Evolutionary conservation across 2,888 invertebrate genomes (phyloP).

Genomic region (Plebejus anna): DNA sequence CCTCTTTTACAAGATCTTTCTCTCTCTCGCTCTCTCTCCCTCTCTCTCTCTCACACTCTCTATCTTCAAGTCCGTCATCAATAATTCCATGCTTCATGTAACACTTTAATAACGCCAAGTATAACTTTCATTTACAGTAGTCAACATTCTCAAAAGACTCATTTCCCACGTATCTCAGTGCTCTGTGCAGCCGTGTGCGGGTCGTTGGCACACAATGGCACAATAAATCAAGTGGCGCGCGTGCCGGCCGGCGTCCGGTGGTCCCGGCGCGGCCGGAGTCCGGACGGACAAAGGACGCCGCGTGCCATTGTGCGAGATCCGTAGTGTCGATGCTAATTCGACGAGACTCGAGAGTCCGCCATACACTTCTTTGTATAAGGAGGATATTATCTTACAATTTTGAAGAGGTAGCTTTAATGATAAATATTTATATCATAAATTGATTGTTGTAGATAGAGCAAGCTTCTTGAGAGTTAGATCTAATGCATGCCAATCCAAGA

Average conservation of each 20-base stretch:
- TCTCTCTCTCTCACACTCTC: too few species aligned
- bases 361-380: background rate
- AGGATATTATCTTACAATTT: background rate
- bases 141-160: background rate
- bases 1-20: background rate
- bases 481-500: background rate
- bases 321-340: slow-evolving; percentile 35
- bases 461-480: background rate
- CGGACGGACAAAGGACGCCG: slow-evolving; percentile 12
- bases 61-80: background rate
- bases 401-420: too few species aligned
- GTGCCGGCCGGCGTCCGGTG: slow-evolving; percentile 54
- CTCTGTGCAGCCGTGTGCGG: slow-evolving; percentile 46
- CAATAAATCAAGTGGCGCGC: slow-evolving; percentile 78
- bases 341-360: background rate
- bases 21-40: too few species aligned
- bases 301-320: slow-evolving; percentile 10
- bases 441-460: too few species aligned
- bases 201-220: slow-evolving; percentile 65
- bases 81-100: background rate
- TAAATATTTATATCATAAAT: too few species aligned
- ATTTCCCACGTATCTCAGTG: slow-evolving; percentile 1
- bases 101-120: background rate
- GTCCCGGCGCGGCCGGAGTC: slow-evolving; percentile 31
- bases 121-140: background rate